Evolutionary conservation across 1,140 invertebrate genomes (phyloP).

Genomic region (Listronotus bonariensis): DNA sequence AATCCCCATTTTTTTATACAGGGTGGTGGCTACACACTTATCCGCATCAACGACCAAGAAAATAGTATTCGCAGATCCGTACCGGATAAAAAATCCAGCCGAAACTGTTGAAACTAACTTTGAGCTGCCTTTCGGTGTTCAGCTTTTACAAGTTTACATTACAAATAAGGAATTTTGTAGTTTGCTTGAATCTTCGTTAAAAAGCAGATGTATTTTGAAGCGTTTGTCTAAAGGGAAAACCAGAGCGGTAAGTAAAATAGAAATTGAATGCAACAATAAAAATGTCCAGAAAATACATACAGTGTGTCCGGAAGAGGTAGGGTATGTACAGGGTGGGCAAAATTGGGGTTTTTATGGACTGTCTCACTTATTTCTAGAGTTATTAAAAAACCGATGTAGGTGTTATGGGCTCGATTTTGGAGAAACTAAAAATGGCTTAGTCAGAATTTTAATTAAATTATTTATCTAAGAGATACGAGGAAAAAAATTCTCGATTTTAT

Average conservation of each 20-base stretch:
- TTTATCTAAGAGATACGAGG: too few species aligned
- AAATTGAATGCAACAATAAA: too few species aligned
- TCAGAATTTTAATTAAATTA: too few species aligned
- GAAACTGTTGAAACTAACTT: slow-evolving; percentile 67
- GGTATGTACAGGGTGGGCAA: too few species aligned
- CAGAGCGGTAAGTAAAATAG: slow-evolving; percentile 41
- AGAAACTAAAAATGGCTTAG: too few species aligned
- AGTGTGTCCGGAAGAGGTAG: too few species aligned
- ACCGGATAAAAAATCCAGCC: slow-evolving; percentile 76
- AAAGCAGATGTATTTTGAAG: slow-evolving; percentile 24
- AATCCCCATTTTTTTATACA: slow-evolving; percentile 53
- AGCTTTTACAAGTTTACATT: slow-evolving; percentile 77
- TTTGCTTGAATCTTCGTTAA: slow-evolving; percentile 57
- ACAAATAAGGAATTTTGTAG: slow-evolving; percentile 64
- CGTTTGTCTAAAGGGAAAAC: slow-evolving; percentile 38
- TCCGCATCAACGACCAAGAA: slow-evolving; percentile 74
- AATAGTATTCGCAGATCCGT: slow-evolving; percentile 79
- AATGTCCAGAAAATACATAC: too few species aligned
- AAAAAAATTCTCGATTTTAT: too few species aligned
- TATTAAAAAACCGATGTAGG: too few species aligned
- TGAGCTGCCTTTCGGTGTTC: slow-evolving; percentile 75
- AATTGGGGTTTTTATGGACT: too few species aligned
- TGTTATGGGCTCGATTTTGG: too few species aligned
- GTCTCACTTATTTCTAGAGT: too few species aligned
- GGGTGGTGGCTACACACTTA: slow-evolving; percentile 79